Evolutionary conservation across 2,888 invertebrate genomes (phyloP), one percentile per base, ranked within the genome.

Genomic region (Ophonus ardosiacus): DNA sequence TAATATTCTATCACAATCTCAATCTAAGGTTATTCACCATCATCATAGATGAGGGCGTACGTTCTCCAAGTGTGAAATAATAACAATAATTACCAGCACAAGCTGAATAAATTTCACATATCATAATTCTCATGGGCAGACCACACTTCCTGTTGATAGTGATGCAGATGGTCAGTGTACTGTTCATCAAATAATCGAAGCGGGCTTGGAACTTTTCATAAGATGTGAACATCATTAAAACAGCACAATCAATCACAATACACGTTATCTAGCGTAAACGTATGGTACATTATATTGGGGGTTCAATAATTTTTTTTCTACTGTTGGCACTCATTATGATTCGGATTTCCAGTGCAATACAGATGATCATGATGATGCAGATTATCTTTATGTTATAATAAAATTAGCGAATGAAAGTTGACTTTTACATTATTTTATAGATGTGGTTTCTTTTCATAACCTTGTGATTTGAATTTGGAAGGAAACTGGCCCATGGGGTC

Each of bases 31-130:
- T 78, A 84, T 78, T 84, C 78, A 84, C 84, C 65, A 5, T 31
- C 31, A 31, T 31, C 31, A n/a, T 74, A 18, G 57, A 21, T n/a
- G 56, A 78, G 78, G 78, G 78, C 57, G 56, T 78, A 68, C 63
- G 4, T 40, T 65, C 68, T 21, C 51, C 68, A 78, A 63, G 59
- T 84, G 43, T 63, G 65, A 78, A 81, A 57, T 81, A 68, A 80
- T 80, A 80, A 80, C 80, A 80, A 80, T 81, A 81, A 68, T 71
- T 81, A 81, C 81, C 43, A 71, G 38, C 65, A 57, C 68, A 18
- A 87, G 86, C 86, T 86, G 89, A 87, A 90, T 90, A 89, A 89
- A 90, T 90, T 90, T 90, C 89, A 90, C 89, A 90, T 89, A 89
- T 89, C 89, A 89, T 90, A 90, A 89, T 89, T 88, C 88, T 86